Conservation (phyloP, 2,888 invertebrate species). For the Spodoptera picta region DNA sequence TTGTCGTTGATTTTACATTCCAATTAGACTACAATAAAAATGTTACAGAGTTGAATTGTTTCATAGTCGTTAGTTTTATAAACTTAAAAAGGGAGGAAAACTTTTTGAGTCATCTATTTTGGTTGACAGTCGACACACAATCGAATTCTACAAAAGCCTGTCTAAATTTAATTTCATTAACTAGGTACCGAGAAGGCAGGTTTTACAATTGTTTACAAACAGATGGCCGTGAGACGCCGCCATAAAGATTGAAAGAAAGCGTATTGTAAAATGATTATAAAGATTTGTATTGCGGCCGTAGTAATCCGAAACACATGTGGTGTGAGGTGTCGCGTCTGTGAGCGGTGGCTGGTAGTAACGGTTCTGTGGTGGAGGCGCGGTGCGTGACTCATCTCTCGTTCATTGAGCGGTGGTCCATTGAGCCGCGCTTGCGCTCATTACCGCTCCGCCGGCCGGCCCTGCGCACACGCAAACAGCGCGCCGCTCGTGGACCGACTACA, state of each 20-base stretch:
- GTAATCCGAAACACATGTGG: conserved; percentile 75
- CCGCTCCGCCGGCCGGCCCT: conserved; percentile 87
- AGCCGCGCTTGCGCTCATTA: conserved; percentile 86
- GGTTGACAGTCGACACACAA: conserved; percentile 12
- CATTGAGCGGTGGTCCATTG: conserved; percentile 84
- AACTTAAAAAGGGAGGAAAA: too few relatives aligned
- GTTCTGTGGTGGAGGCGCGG: conserved; percentile 84
- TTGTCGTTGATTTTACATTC: background rate
- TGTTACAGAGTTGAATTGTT: too few relatives aligned
- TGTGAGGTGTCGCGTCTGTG: conserved; percentile 74
- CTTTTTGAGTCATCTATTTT: background rate
- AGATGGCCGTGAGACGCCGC: conserved; percentile 47
- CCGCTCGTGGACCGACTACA: conserved; percentile 78
- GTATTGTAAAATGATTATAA: conserved; percentile 40
- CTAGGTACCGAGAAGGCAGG: conserved; percentile 38
- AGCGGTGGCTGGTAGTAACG: conserved; percentile 71
- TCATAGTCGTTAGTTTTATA: too few relatives aligned
- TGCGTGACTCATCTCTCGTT: conserved; percentile 84
- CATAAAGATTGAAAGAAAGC: conserved; percentile 38
- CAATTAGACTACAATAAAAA: too few relatives aligned
- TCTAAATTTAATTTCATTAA: conserved; percentile 10
- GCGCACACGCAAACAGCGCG: conserved; percentile 85
- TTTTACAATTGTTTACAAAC: conserved; percentile 64
- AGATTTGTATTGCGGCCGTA: conserved; percentile 57
- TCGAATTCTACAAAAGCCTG: conserved; percentile 22